phyloP scores from a whole-genome alignment of 2,888 invertebrate species.

The Drosophila neonasuta region DNA sequence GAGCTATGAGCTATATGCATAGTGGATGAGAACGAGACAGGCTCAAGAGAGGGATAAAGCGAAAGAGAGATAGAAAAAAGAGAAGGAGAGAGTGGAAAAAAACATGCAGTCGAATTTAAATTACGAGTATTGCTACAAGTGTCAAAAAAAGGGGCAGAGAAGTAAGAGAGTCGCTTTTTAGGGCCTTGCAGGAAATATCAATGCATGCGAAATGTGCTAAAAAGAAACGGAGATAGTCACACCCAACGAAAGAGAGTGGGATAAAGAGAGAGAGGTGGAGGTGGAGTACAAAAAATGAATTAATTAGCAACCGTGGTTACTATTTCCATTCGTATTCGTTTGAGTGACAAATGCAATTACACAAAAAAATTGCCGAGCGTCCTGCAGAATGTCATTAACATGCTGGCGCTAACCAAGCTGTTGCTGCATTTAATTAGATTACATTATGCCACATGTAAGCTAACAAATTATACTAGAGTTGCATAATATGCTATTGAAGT shows the following conservation, averaged over 20 bases:
- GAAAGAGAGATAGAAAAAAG: neutral
- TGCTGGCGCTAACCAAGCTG: neutral
- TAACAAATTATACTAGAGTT: too few relatives aligned
- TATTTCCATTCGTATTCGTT: constrained; percentile 1
- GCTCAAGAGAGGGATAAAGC: constrained; percentile 1
- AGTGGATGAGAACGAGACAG: neutral
- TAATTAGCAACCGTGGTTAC: constrained; percentile 26
- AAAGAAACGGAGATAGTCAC: neutral
- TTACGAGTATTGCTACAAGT: constrained; percentile 22
- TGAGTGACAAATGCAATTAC: constrained; percentile 17
- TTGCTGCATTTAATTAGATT: neutral
- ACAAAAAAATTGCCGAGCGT: neutral
- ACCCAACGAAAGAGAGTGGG: neutral
- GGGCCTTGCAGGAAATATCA: constrained; percentile 13
- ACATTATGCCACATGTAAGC: neutral
- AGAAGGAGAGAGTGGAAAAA: neutral
- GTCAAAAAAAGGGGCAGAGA: neutral
- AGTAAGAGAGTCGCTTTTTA: neutral
- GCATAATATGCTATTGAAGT: too few relatives aligned
- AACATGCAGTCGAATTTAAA: constrained; percentile 40
- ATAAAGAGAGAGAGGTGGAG: too few relatives aligned
- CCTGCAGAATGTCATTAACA: constrained; percentile 3
- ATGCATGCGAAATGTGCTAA: constrained; percentile 17
- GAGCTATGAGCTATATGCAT: constrained; percentile 2
- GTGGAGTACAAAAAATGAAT: constrained; percentile 17